phyloP scores from a whole-genome alignment of 1,140 invertebrate genomes.

The Magallana ariakensis region DNA sequence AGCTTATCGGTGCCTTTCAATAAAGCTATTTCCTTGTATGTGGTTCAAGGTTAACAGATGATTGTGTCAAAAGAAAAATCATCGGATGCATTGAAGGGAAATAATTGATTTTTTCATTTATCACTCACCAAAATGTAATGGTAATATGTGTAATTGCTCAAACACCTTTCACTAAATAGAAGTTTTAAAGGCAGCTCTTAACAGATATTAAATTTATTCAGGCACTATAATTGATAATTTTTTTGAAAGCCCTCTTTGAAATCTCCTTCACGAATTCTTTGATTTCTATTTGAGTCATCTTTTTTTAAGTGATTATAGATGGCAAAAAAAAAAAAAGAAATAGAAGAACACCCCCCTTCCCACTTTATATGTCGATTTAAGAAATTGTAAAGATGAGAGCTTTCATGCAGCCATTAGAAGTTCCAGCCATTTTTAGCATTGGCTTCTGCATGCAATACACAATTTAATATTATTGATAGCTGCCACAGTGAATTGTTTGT shows the following conservation, averaged over 20 bases:
- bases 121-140: background rate
- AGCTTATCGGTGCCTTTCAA: background rate
- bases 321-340: too few relatives aligned
- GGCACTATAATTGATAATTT: background rate
- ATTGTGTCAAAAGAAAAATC: background rate
- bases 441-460: background rate
- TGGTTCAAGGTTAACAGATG: background rate
- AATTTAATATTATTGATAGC: background rate
- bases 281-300: background rate
- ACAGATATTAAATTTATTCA: background rate
- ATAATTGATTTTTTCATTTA: slow-evolving; percentile 21
- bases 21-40: background rate
- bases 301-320: background rate
- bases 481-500: slow-evolving; percentile 18
- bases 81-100: background rate
- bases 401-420: background rate
- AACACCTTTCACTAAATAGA: background rate
- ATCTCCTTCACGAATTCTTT: background rate
- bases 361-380: too few relatives aligned
- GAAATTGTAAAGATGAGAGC: too few relatives aligned
- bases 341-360: too few relatives aligned
- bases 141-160: background rate
- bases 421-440: background rate
- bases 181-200: background rate
- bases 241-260: background rate